Base-by-base conservation (phyloP, 2,888 invertebrate genomes). In the Molorchus minor region DNA sequence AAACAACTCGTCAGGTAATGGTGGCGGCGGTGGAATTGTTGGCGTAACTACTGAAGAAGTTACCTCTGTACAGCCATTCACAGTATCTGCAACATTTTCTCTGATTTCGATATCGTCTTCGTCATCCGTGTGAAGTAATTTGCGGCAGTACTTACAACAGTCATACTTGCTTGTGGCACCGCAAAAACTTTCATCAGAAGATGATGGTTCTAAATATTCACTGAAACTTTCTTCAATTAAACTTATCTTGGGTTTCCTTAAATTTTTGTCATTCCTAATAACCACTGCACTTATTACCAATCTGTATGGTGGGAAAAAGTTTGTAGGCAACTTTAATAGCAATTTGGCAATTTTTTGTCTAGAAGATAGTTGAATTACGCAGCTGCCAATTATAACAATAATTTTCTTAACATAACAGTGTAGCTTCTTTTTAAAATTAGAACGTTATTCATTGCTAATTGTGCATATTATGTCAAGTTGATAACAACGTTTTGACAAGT, bases 241-340 rank as follows among this genome's bases (percentile, higher is more conserved):
- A 4, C 19, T 3, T n/a, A 25, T 52, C 17, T 40, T 20, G 1
- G 56, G 49, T 56, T 57, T 52, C 17, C 64, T 54, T 40, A 51
- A 5, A 38, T 44, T 66, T 62, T 35, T 62, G 58, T 63, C 66
- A 25, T 45, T 52, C 19, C 59, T 62, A 7, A 67, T 61, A 20
- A 67, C 51, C 1, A 56, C 19, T 5, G 58, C 35, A 49, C 45
- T 67, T n/a, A 67, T 53, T 5, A 62, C 35, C 2, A 69, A 30
- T 2, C 71, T 61, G 29, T 69, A 70, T 1, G 35, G 43, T 0
- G 70, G 69, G 38, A 71, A 71, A 15, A 70, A 59, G 4, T 41
- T 40, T 2, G 46, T 35, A 0, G 71, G 71, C 5, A 71, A 41
- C 17, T 64, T 66, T 7, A 69, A 17, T 29, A 71, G 38, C 16